Evolutionary conservation across 2,797 vertebrate species (phyloP), one percentile per base, ranked within the genome.

Genomic region (Malacoraja senta): DNA sequence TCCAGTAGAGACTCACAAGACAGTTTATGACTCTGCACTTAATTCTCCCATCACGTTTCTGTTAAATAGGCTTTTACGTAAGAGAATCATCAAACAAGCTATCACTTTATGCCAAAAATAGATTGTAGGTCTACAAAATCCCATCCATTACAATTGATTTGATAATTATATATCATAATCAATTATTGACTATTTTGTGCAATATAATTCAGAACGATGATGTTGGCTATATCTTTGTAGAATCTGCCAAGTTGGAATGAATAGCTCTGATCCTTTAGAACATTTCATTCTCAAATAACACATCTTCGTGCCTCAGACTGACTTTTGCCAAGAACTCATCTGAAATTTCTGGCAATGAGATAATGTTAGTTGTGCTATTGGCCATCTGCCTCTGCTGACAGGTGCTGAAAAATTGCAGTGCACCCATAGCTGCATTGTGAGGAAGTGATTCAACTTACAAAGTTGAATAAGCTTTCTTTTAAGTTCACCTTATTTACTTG

Each of bases 211-310:
- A 68, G 84, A 68, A 68, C n/a, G 9, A 21, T n/a, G n/a, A 88
- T 35, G 63, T 35, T 32, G 32, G 15, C 63, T 35, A 3, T 88
- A 35, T 68, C 63, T 35, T 68, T 26, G n/a, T 12, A 88, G 0
- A n/a, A 35, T 68, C n/a, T 68, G 61, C 84, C n/a, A 88, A 68
- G 63, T 10, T 88, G 63, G 15, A 35, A 88, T 68, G 61, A 88
- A 88, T 68, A n/a, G 32, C 10, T 86, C 53, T 35, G n/a, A 68
- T 88, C n/a, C n/a, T 19, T 88, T 88, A 63, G 84, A 88, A 65
- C 17, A 88, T 35, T 19, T 68, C n/a, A 35, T 19, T 68, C 84
- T 68, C 84, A 88, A 35, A 63, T 35, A 88, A 21, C n/a, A 9
- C 61, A 35, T 68, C n/a, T 32, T 68, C 61, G 10, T 68, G 61